Conservation (phyloP, 1,140 invertebrate species). For the Pararge aegeria region DNA sequence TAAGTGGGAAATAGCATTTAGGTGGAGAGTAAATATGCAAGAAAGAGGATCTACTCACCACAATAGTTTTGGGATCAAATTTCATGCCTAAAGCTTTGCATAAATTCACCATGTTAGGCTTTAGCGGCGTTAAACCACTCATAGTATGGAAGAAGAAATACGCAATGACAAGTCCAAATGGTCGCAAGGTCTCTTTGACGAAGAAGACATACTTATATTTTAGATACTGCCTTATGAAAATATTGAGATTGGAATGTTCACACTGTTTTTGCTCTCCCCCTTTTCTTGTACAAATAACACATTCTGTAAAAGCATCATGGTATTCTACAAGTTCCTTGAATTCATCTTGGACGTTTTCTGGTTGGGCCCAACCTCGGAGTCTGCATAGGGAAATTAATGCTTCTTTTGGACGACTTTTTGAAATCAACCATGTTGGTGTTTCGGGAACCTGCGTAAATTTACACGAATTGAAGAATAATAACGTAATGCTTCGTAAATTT, state of each 20-base stretch:
- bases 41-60: too few relatives aligned
- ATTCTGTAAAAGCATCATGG: conserved; percentile 53
- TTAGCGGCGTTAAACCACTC: conserved; percentile 77
- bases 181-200: conserved; percentile 75
- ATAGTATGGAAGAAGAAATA: conserved; percentile 80
- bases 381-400: conserved; percentile 75
- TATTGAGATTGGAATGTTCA: conserved; percentile 43
- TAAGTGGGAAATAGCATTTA: too few relatives aligned
- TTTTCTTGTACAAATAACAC: conserved; percentile 52
- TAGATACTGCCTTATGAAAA: conserved; percentile 40
- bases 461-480: too few relatives aligned
- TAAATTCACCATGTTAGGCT: conserved; percentile 82
- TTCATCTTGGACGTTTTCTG: conserved; percentile 75
- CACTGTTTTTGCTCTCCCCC: conserved; percentile 38
- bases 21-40: too few relatives aligned
- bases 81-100: conserved; percentile 75
- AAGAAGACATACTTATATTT: conserved; percentile 60
- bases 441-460: conserved; percentile 86
- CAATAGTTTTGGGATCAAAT: conserved; percentile 59
- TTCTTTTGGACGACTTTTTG: conserved; percentile 78
- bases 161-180: conserved; percentile 73
- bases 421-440: conserved; percentile 84
- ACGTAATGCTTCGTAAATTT: too few relatives aligned
- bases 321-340: conserved; percentile 73
- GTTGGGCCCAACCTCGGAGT: conserved; percentile 78